Conservation (phyloP, 2,888 invertebrate genomes). For the Melikaiella ostensackeni region DNA sequence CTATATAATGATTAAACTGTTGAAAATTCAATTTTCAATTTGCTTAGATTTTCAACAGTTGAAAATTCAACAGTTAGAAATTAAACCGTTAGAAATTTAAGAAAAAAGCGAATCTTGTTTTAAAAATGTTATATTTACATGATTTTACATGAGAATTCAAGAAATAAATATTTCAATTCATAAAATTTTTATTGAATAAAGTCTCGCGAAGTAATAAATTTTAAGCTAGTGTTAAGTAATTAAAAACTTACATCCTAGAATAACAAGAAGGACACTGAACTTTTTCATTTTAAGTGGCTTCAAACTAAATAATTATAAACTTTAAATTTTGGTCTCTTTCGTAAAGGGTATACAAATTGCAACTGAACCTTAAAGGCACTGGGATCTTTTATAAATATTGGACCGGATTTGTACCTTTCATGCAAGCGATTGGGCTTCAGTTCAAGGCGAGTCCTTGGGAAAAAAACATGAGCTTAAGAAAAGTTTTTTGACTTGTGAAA, state of each 20-base stretch:
- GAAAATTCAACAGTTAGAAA: too few species aligned
- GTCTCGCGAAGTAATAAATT: too few species aligned
- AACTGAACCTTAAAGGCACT: neutral
- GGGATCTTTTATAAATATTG: slow-evolving; percentile 12
- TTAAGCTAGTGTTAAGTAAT: too few species aligned
- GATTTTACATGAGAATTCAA: too few species aligned
- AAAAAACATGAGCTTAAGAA: neutral
- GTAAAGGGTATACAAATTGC: neutral
- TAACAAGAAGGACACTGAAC: neutral
- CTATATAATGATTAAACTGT: too few species aligned
- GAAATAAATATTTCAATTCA: too few species aligned
- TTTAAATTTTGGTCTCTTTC: neutral
- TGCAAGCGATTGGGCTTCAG: neutral
- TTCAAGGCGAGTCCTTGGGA: slow-evolving; percentile 24
- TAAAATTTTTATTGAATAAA: too few species aligned
- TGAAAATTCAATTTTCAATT: too few species aligned
- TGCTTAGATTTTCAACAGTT: too few species aligned
- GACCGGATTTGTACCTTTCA: slow-evolving; percentile 13
- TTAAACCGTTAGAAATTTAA: too few species aligned
- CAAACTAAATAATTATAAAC: neutral
- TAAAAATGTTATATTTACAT: too few species aligned
- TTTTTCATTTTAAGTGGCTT: neutral
- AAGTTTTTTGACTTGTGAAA: neutral
- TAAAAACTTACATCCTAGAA: neutral
- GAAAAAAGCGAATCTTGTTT: too few species aligned